Evolutionary conservation across 2,888 invertebrate genomes (phyloP).

Genomic region (Apantesis nais): DNA sequence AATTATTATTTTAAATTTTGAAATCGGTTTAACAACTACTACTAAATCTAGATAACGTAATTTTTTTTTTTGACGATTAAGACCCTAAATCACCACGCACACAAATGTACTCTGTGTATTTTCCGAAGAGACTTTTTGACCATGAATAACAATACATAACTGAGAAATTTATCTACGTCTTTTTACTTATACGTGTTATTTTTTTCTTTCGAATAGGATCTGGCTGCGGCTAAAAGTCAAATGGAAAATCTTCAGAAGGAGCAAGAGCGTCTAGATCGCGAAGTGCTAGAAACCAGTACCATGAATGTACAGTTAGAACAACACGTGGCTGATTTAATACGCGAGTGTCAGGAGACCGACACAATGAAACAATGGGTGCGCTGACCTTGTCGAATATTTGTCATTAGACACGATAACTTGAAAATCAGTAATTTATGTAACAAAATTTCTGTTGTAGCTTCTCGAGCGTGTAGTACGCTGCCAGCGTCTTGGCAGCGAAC

Average conservation of each 20-base stretch:
- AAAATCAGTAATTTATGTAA: neutral
- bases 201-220: slow-evolving; percentile 54
- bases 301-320: slow-evolving; percentile 71
- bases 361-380: slow-evolving; percentile 75
- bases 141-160: neutral
- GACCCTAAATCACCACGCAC: too few species aligned
- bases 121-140: neutral
- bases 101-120: too few species aligned
- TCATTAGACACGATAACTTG: neutral
- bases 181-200: neutral
- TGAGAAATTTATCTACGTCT: neutral
- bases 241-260: slow-evolving; percentile 65
- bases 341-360: slow-evolving; percentile 67
- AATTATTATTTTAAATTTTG: too few species aligned
- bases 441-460: slow-evolving; percentile 61
- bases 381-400: neutral
- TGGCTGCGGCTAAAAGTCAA: slow-evolving; percentile 64
- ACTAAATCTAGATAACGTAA: too few species aligned
- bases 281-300: slow-evolving; percentile 57
- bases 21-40: too few species aligned
- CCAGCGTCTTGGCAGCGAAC: slow-evolving; percentile 89
- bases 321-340: slow-evolving; percentile 66
- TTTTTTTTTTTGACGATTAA: too few species aligned
- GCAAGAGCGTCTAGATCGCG: slow-evolving; percentile 64
- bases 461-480: slow-evolving; percentile 87